Percentiles rank a stretch among this genome's conserved stretches.
These are phyloP conservation scores for Etheostoma nigrum DNA, from an alignment of 2,797 vertebrate species.

Conservation along the genomic window DNA sequence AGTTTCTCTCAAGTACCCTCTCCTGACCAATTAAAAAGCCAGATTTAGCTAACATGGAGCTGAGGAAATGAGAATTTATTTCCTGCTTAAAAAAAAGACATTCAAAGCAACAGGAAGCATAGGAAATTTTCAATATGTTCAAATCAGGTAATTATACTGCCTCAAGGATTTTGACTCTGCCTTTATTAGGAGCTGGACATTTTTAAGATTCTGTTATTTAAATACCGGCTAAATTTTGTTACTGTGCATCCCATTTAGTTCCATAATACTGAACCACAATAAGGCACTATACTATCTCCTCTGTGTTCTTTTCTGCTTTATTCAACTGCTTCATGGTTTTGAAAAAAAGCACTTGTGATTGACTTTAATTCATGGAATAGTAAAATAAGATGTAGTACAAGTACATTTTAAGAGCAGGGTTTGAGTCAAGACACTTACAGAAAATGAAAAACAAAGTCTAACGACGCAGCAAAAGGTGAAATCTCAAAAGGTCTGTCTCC, in stretches of 20 bases:
- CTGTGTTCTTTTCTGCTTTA: background rate
- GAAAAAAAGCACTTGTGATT: background rate
- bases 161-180: no score
- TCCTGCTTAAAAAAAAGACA: no score
- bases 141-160: no score
- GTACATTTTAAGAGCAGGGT: background rate
- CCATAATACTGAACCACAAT: background rate
- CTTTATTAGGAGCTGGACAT: background rate
- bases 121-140: no score
- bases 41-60: no score
- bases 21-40: no score
- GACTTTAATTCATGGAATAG: background rate
- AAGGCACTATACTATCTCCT: background rate
- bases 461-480: slow-evolving; percentile 27
- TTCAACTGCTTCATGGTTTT: background rate
- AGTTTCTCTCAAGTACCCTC: no score
- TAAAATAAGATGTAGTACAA: slow-evolving; percentile 4
- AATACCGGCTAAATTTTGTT: no score
- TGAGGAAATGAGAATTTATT: no score
- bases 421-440: background rate
- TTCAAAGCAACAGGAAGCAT: no score
- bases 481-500: slow-evolving; percentile 38
- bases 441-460: background rate
- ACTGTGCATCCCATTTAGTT: background rate
- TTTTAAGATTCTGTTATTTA: no score